Evolutionary conservation across 64 coral and sea anemone genomes (phyloP).

Genomic region (Stichodactyla helianthus): DNA sequence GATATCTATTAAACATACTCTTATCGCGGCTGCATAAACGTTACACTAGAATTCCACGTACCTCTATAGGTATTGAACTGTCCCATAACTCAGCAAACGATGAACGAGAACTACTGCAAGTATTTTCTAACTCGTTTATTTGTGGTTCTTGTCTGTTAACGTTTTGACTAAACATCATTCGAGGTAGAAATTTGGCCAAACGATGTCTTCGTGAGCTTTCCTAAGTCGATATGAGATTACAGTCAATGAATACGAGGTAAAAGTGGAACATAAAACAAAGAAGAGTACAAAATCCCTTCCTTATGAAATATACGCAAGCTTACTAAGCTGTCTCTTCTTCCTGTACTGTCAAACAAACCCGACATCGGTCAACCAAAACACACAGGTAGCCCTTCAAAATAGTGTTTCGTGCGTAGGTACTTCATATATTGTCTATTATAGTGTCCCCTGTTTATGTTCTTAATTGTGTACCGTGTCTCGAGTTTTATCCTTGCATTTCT

Average conservation of each 20-base stretch:
- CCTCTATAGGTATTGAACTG: constrained; percentile 36
- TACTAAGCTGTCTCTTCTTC: background rate
- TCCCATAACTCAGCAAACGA: constrained; percentile 57
- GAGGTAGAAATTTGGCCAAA: background rate
- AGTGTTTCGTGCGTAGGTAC: background rate
- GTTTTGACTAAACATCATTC: constrained; percentile 1
- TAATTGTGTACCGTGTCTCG: no score
- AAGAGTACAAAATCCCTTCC: background rate
- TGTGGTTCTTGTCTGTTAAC: background rate
- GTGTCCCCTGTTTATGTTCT: no score
- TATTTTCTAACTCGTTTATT: constrained; percentile 46
- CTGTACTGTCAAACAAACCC: background rate
- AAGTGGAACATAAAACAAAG: background rate
- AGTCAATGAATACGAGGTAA: background rate
- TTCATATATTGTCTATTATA: no score
- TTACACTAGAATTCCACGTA: background rate
- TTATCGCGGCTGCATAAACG: background rate
- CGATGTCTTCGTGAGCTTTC: background rate
- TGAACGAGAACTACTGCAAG: constrained; percentile 34
- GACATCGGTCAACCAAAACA: background rate
- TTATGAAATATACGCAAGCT: background rate
- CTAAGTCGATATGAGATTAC: background rate
- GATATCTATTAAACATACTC: background rate
- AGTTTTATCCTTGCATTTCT: no score
- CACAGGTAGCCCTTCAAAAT: background rate